These are phyloP conservation scores for Pocillopora meandrina DNA, from an alignment of 92 coral and sea anemone genomes.

Conservation along the genomic window DNA sequence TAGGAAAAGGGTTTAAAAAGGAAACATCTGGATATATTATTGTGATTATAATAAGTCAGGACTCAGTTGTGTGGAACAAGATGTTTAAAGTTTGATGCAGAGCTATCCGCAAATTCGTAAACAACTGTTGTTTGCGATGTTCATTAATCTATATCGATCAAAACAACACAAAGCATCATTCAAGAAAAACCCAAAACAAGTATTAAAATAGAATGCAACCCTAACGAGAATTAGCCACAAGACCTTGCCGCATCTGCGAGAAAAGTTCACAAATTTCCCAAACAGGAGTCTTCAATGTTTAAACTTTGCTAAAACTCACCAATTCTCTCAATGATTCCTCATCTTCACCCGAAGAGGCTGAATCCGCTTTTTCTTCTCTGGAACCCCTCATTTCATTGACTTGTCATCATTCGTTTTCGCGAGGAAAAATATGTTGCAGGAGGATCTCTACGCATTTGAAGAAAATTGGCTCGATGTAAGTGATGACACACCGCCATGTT, in stretches of 20 bases:
- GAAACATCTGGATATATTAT: not conserved
- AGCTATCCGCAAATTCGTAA: not conserved
- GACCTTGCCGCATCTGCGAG: not conserved
- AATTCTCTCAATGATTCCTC: constrained; percentile 77
- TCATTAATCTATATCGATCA: not conserved
- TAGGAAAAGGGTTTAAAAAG: not conserved
- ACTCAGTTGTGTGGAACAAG: not conserved
- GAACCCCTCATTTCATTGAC: constrained; percentile 59
- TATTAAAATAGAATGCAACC: not conserved
- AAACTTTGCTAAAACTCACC: constrained; percentile 37
- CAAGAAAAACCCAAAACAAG: not conserved
- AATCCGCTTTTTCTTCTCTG: constrained; percentile 37
- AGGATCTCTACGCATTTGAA: not conserved
- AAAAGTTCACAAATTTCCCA: not conserved
- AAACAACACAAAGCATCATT: not conserved
- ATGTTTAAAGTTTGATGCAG: constrained; percentile 3
- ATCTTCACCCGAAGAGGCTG: constrained; percentile 64
- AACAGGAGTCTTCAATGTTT: not conserved
- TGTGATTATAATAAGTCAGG: not conserved
- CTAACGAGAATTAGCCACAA: not conserved
- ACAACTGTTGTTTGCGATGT: not conserved
- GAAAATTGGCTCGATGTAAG: constrained; percentile 10
- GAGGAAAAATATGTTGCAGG: not conserved
- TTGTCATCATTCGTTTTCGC: not conserved
- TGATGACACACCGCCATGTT: constrained; percentile 26